A percentile compares a stretch with the other conserved stretches of the same genome.
phyloP scores from a whole-genome alignment of 2,888 invertebrate genomes.

The Theodoxus fluviatilis region DNA sequence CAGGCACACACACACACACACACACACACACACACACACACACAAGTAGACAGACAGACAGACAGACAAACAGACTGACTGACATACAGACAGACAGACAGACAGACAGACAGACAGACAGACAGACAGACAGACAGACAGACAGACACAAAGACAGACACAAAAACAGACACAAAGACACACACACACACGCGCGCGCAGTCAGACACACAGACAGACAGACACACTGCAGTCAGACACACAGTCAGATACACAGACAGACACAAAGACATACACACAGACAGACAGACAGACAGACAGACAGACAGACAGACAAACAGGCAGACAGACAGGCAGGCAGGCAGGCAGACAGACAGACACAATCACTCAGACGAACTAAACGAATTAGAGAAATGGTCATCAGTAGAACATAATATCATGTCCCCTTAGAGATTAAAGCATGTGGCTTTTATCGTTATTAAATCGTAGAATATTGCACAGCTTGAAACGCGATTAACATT shows the following conservation, averaged over 20 bases:
- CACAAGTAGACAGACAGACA: background rate
- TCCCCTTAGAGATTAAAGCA: no score
- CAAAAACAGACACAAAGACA: background rate
- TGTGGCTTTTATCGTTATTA: no score
- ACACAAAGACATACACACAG: background rate
- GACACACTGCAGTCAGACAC: background rate
- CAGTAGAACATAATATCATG: no score
- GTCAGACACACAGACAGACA: background rate
- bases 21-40: conserved; percentile 2
- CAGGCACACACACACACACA: background rate
- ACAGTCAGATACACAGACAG: background rate
- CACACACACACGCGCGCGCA: background rate
- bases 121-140: background rate
- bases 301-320: background rate
- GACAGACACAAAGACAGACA: background rate
- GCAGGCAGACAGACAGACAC: background rate
- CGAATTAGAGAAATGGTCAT: no score
- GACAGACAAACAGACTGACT: background rate
- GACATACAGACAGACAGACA: background rate
- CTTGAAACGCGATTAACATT: no score
- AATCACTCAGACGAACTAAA: background rate
- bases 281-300: background rate
- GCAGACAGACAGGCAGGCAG: background rate
- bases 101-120: background rate
- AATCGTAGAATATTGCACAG: no score